Base-by-base conservation (phyloP, 2,797 vertebrate genomes). In the Sebastes taczanowskii region DNA sequence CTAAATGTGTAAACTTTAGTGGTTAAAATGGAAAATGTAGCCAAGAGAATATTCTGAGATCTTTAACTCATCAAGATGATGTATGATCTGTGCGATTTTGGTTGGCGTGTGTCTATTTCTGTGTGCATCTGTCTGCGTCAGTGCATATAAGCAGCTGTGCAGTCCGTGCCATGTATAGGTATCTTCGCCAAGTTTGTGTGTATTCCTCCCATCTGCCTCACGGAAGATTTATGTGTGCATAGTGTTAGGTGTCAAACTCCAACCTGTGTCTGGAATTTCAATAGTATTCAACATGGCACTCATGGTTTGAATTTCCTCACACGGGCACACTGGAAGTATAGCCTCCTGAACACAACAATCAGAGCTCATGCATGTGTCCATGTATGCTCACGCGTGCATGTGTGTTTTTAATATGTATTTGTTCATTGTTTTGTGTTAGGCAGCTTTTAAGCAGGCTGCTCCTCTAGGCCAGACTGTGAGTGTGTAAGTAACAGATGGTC, bases 241-340 rank as follows among this genome's bases (percentile, higher is more conserved):
- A 84, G 74, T 84, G 81, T 78, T 70, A 13, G 71, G 62, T 88
- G 83, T 89, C 87, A 90, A 81, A 88, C 68, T 75, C 77, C 38
- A 80, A 76, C 60, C 38, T 77, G 72, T 82, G 86, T 80, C 65
- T 82, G 59, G 84, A 90, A 90, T 90, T 86, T 80, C 81, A 87
- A 82, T 74, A 25, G 66, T 11, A 62, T 32, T 32, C n/a, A 13
- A 56, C 80, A 79, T 63, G 30, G 42, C 52, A 46, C 63, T 10
- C 42, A 38, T 18, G 34, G 22, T 71, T 46, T 84, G 65, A 74
- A 77, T 87, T 74, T 72, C 60, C 55, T 59, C 20, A n/a, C 38
- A 64, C 14, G 1, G 53, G 9, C 30, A 27, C 14, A 11, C 30
- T 63, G 56, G 27, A 74, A 56, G 74, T 60, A 78, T 62, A 78